These are phyloP conservation scores for Osmerus mordax DNA, from an alignment of 2,113 vertebrate genomes.

Conservation along the genomic window DNA sequence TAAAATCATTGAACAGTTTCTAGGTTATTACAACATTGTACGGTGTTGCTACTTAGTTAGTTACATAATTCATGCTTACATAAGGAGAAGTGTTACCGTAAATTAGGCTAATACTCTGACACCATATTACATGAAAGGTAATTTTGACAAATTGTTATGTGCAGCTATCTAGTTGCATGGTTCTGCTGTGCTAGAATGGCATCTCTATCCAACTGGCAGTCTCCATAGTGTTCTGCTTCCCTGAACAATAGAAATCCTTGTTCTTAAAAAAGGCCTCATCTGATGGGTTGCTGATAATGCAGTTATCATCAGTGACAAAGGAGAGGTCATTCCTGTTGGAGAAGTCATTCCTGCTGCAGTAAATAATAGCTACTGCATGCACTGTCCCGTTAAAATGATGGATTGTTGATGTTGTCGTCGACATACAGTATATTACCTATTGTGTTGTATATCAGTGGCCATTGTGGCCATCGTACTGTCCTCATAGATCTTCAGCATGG, in stretches of 20 bases:
- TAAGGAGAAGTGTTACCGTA: too few relatives aligned
- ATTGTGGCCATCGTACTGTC: slow-evolving; percentile 13
- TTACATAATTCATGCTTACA: too few relatives aligned
- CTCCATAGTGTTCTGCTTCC: slow-evolving; percentile 44
- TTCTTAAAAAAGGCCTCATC: slow-evolving; percentile 52
- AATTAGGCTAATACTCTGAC: too few relatives aligned
- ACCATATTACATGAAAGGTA: too few relatives aligned
- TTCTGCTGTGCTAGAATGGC: not conserved
- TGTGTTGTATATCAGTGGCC: slow-evolving; percentile 24
- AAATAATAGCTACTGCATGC: not conserved
- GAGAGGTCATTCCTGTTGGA: slow-evolving; percentile 43
- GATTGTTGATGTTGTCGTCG: too few relatives aligned
- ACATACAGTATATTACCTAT: slow-evolving; percentile 37
- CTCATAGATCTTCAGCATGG: slow-evolving; percentile 55
- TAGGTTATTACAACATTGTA: too few relatives aligned
- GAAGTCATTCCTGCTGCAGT: not conserved
- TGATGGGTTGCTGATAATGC: not conserved
- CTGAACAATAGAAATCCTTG: slow-evolving; percentile 54
- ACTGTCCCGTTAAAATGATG: too few relatives aligned
- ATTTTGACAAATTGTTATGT: too few relatives aligned
- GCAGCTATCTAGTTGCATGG: not conserved
- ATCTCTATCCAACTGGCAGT: not conserved
- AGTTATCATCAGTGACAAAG: slow-evolving; percentile 33
- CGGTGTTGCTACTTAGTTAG: too few relatives aligned
- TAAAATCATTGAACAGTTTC: too few relatives aligned